phyloP scores from a whole-genome alignment of 1,140 invertebrate species.

The Homalodisca vitripennis region DNA sequence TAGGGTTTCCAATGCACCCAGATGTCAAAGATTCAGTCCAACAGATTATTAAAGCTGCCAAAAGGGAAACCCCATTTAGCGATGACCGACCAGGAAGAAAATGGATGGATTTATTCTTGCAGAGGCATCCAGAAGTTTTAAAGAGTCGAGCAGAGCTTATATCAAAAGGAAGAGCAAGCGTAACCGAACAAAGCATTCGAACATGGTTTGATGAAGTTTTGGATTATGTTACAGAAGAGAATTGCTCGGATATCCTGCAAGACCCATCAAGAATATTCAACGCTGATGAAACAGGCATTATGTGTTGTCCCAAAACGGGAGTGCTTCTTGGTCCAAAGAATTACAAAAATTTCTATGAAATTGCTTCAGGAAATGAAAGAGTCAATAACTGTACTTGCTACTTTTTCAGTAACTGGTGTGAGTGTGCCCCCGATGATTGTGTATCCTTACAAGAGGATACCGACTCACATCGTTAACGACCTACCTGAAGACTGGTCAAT shows the following conservation, averaged over 20 bases:
- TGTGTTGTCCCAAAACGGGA: too few species aligned
- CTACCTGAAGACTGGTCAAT: too few species aligned
- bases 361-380: background rate
- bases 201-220: too few species aligned
- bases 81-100: constrained; percentile 27
- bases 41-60: constrained; percentile 35
- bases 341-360: background rate
- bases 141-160: background rate
- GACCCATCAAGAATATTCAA: too few species aligned
- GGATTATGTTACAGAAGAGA: too few species aligned
- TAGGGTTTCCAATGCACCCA: constrained; percentile 43
- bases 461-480: too few species aligned
- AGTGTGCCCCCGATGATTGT: background rate
- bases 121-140: constrained; percentile 7
- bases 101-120: constrained; percentile 24
- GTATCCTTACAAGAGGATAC: too few species aligned
- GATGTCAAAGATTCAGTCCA: constrained; percentile 41
- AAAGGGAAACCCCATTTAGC: constrained; percentile 18
- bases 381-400: background rate
- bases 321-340: too few species aligned
- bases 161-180: constrained; percentile 3
- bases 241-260: too few species aligned
- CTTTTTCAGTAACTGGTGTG: background rate
- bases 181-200: background rate
- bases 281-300: too few species aligned